These are phyloP conservation scores for Eclectus roratus DNA, from an alignment of 2,113 vertebrate genomes.

Conservation along the genomic window DNA sequence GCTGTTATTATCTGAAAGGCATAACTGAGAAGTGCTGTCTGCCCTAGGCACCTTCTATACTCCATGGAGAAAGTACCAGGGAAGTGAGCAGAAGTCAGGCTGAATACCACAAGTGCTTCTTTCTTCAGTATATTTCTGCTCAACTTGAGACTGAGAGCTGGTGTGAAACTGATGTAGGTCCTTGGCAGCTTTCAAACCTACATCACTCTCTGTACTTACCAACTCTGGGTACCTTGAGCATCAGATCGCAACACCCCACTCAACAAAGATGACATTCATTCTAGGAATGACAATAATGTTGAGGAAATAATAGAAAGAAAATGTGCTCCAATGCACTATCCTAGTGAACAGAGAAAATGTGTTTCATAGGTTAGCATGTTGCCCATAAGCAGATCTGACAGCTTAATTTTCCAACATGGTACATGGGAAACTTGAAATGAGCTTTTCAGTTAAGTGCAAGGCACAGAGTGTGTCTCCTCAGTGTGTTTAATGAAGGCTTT, in stretches of 20 bases:
- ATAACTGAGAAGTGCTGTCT: neutral
- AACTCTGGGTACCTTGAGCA: neutral
- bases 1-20: neutral
- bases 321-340: neutral
- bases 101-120: neutral
- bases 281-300: neutral
- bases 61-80: neutral
- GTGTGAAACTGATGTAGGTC: neutral
- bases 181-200: neutral
- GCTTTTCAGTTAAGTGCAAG: neutral
- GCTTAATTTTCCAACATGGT: slow-evolving; percentile 35
- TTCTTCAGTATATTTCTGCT: neutral
- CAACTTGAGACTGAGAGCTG: neutral
- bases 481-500: neutral
- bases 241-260: neutral
- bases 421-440: slow-evolving; percentile 6
- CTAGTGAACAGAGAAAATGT: neutral
- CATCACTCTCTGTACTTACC: neutral
- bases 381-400: slow-evolving; percentile 32
- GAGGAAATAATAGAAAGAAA: neutral
- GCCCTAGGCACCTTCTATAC: neutral
- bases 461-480: neutral
- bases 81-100: neutral
- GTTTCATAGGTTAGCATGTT: neutral
- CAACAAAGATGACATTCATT: neutral